Evolutionary conservation across 1,140 invertebrate genomes (phyloP).

Genomic region (Heterodera schachtii): DNA sequence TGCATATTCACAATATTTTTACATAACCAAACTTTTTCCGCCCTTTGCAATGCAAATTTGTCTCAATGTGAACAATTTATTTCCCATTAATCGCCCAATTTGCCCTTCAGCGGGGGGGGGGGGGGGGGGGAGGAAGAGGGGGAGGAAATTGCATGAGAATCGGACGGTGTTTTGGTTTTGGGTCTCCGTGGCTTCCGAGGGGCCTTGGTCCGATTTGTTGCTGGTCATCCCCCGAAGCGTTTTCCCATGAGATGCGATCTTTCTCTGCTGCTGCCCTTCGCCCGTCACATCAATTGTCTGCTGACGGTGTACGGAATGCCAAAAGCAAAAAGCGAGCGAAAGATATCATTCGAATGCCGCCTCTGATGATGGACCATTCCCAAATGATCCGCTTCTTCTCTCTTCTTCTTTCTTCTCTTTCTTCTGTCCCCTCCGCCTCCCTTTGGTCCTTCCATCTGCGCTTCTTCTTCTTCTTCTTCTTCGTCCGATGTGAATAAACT

Average conservation of each 20-base stretch:
- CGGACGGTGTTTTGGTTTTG: background rate
- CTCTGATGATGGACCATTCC: background rate
- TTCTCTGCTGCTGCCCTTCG: background rate
- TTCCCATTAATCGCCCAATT: background rate
- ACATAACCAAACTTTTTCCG: background rate
- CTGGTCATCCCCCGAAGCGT: background rate
- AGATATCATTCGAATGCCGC: background rate
- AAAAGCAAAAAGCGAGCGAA: background rate
- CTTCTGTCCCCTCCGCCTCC: no score
- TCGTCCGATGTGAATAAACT: background rate
- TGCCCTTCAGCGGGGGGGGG: background rate
- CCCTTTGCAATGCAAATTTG: background rate
- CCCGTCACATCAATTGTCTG: background rate
- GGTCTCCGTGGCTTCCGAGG: no score
- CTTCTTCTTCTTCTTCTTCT: no score
- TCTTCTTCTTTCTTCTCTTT: no score
- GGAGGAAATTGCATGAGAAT: slow-evolving; percentile 19
- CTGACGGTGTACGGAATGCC: background rate
- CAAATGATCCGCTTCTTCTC: no score
- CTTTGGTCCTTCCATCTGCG: background rate
- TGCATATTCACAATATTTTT: background rate
- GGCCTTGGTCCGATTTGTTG: background rate
- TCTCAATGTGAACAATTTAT: background rate
- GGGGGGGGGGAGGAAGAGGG: slow-evolving; percentile 9
- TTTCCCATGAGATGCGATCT: background rate